phyloP scores from a whole-genome alignment of 2,797 vertebrate genomes.

The Lithobates pipiens region DNA sequence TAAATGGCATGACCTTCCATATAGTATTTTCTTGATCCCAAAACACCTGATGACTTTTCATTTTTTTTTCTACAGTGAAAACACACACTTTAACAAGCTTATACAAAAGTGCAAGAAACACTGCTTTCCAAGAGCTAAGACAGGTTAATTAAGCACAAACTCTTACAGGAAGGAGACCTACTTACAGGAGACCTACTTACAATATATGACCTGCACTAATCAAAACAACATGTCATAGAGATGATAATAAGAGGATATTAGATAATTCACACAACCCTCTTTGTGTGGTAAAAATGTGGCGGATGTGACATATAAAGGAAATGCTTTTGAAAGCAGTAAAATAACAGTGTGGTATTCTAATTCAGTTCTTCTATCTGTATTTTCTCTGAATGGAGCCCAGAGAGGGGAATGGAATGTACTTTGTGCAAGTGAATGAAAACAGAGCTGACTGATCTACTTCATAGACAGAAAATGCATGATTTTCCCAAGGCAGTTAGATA shows the following conservation, averaged over 20 bases:
- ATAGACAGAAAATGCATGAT: not conserved
- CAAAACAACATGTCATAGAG: not conserved
- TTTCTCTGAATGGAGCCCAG: slow-evolving; percentile 4
- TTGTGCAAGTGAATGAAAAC: slow-evolving; percentile 4
- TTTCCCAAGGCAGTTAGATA: not conserved
- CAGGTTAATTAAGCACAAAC: not conserved
- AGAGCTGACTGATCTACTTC: not conserved
- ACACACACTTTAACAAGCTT: not conserved
- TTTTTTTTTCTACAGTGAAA: not conserved
- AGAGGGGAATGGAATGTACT: slow-evolving; percentile 14
- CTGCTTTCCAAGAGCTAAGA: not conserved
- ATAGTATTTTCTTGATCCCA: not conserved
- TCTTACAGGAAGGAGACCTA: not conserved
- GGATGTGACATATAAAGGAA: slow-evolving; percentile 53
- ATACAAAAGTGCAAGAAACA: not conserved
- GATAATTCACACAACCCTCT: slow-evolving; percentile 17
- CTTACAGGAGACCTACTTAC: not conserved
- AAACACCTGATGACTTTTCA: not conserved
- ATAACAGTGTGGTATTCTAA: slow-evolving; percentile 6
- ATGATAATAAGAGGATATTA: slow-evolving; percentile 18
- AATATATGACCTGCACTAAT: not conserved
- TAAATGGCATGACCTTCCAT: not conserved
- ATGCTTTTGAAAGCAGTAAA: slow-evolving; percentile 61
- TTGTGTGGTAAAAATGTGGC: slow-evolving; percentile 57
- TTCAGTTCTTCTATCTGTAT: not conserved